Conservation (phyloP, 2,888 invertebrate species). For the Formica aserva region DNA sequence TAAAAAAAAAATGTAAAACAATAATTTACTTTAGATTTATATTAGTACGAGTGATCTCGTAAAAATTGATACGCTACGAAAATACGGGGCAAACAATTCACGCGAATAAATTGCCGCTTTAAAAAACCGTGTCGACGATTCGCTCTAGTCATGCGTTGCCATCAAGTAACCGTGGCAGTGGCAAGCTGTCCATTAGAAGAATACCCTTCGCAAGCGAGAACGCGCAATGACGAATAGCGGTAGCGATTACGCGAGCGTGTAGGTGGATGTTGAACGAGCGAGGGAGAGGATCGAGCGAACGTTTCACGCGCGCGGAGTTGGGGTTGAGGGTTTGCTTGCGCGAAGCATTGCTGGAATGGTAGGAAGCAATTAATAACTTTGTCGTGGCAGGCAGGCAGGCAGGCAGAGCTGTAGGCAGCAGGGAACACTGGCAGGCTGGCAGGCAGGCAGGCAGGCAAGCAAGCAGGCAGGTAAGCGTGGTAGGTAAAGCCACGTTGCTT, state of each 20-base stretch:
- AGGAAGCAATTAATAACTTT: slow-evolving; percentile 85
- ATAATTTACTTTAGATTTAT: neutral
- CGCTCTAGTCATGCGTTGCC: slow-evolving; percentile 17
- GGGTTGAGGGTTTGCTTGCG: slow-evolving; percentile 75
- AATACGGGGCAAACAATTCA: neutral
- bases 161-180: slow-evolving; percentile 25
- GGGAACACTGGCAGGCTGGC: slow-evolving; percentile 65
- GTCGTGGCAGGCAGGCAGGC: slow-evolving; percentile 81
- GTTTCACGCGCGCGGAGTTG: slow-evolving; percentile 58
- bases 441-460: no score
- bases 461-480: slow-evolving; percentile 66
- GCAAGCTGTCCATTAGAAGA: slow-evolving; percentile 67
- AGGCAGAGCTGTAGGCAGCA: slow-evolving; percentile 47
- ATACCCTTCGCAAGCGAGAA: slow-evolving; percentile 68
- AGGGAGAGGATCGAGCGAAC: slow-evolving; percentile 53
- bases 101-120: neutral
- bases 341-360: slow-evolving; percentile 78
- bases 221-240: slow-evolving; percentile 78
- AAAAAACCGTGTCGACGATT: slow-evolving; percentile 27
- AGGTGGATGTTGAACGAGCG: slow-evolving; percentile 61
- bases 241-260: slow-evolving; percentile 73
- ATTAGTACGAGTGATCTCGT: neutral
- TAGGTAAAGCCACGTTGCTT: slow-evolving; percentile 81
- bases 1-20: neutral
- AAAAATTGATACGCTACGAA: neutral